Evolutionary conservation across 2,113 vertebrate genomes (phyloP).

Genomic region (Myodes glareolus): DNA sequence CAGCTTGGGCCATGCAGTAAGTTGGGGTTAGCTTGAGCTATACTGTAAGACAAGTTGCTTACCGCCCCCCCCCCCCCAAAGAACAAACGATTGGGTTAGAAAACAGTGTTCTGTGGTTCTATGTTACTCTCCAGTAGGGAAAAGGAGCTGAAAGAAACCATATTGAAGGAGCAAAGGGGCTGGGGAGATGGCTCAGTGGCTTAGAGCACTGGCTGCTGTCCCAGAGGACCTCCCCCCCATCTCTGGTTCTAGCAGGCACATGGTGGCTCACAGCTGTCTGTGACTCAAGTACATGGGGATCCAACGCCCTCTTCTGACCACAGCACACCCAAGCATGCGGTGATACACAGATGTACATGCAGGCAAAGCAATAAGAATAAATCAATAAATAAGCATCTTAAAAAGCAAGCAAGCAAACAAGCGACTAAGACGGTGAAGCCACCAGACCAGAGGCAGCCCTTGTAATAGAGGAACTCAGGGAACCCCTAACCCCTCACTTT

Average conservation of each 20-base stretch:
- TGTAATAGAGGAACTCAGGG: background rate
- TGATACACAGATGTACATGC: background rate
- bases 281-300: background rate
- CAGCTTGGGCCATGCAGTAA: background rate
- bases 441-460: slow-evolving; percentile 18
- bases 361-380: background rate
- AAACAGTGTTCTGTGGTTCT: background rate
- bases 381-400: background rate
- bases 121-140: background rate
- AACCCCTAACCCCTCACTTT: slow-evolving; percentile 82
- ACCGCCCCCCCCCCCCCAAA: background rate
- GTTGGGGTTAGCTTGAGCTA: background rate
- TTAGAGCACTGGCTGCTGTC: background rate
- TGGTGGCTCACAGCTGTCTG: background rate
- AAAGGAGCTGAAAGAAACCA: slow-evolving; percentile 1
- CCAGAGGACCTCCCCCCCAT: background rate
- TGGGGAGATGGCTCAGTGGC: background rate
- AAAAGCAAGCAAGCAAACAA: background rate
- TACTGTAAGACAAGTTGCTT: background rate
- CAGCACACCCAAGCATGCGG: background rate
- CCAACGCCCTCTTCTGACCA: background rate
- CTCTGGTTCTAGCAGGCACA: background rate
- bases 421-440: background rate
- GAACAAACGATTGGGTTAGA: background rate
- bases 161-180: background rate